Conservation (phyloP, 2,888 invertebrate genomes). For the Apoda limacodes region DNA sequence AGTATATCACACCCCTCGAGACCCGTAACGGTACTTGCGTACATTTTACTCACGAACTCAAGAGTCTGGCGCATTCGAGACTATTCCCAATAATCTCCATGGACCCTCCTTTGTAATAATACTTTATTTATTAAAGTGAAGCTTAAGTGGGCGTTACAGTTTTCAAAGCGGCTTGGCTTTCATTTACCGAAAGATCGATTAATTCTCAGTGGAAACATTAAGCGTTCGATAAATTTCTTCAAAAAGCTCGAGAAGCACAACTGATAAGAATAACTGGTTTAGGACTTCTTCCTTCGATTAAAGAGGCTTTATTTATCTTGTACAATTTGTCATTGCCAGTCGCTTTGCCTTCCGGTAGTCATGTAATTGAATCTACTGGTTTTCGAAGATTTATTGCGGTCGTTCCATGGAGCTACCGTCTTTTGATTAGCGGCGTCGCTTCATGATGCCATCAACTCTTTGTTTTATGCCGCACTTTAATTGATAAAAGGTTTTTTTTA, state of each 20-base stretch:
- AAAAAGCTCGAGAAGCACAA: too few relatives aligned
- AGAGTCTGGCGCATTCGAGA: too few relatives aligned
- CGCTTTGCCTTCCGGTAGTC: slow-evolving; percentile 57
- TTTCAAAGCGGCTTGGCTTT: slow-evolving; percentile 52
- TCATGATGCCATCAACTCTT: too few relatives aligned
- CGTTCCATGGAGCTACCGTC: slow-evolving; percentile 57
- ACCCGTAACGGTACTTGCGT: too few relatives aligned
- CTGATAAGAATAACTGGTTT: slow-evolving; percentile 28
- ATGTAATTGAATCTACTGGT: slow-evolving; percentile 67
- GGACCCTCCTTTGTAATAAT: too few relatives aligned
- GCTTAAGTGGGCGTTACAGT: slow-evolving; percentile 46
- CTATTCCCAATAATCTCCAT: too few relatives aligned
- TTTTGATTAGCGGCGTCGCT: slow-evolving; percentile 47
- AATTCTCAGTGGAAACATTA: slow-evolving; percentile 56
- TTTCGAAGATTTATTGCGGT: slow-evolving; percentile 52
- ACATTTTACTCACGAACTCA: too few relatives aligned
- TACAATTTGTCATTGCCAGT: slow-evolving; percentile 67
- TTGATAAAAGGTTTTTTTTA: too few relatives aligned
- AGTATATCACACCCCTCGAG: too few relatives aligned
- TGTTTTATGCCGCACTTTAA: too few relatives aligned
- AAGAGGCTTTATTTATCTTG: slow-evolving; percentile 65
- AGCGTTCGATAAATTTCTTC: slow-evolving; percentile 54
- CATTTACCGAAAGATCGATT: slow-evolving; percentile 49
- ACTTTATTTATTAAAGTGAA: too few relatives aligned
- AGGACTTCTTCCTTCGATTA: slow-evolving; percentile 46